These are phyloP conservation scores for Centroberyx gerrardi DNA, from an alignment of 2,797 vertebrate species.

Conservation along the genomic window DNA sequence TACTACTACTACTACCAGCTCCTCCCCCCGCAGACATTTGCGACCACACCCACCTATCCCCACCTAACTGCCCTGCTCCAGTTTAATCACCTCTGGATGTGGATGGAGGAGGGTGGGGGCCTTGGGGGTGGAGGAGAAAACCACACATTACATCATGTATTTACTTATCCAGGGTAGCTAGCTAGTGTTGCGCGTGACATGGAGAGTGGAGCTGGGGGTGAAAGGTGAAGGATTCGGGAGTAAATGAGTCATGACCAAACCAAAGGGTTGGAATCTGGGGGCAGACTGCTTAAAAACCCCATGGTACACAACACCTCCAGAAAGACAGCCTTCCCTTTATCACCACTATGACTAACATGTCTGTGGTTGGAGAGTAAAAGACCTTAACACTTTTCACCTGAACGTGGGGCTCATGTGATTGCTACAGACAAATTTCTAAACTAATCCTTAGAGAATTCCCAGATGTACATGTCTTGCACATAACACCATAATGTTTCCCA, in stretches of 20 bases:
- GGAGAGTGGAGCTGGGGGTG: conserved; percentile 76
- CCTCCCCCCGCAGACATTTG: conserved; percentile 37
- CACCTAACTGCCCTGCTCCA: conserved; percentile 55
- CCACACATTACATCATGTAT: conserved; percentile 83
- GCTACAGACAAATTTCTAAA: conserved; percentile 68
- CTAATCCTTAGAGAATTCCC: conserved; percentile 74
- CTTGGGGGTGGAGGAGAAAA: conserved; percentile 56
- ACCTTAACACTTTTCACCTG: conserved; percentile 56
- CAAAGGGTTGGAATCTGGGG: conserved; percentile 69
- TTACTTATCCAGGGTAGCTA: conserved; percentile 80
- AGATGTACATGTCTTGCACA: conserved; percentile 73
- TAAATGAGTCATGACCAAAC: conserved; percentile 85
- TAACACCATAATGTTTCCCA: conserved; percentile 75
- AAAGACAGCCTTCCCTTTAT: conserved; percentile 31
- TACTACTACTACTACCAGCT: neutral
- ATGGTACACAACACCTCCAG: conserved; percentile 54
- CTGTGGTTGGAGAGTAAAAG: conserved; percentile 35
- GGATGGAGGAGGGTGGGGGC: conserved; percentile 48
- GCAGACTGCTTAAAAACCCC: conserved; percentile 73
- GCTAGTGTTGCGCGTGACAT: conserved; percentile 58
- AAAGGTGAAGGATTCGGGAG: conserved; percentile 84
- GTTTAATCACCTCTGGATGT: conserved; percentile 72
- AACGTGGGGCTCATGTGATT: conserved; percentile 49
- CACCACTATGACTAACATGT: conserved; percentile 4
- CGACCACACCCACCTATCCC: conserved; percentile 61